A percentile compares a stretch with the other conserved stretches of the same genome.
Evolutionary conservation across 2,888 invertebrate species (phyloP).

Genomic region (Pandemis heparana): DNA sequence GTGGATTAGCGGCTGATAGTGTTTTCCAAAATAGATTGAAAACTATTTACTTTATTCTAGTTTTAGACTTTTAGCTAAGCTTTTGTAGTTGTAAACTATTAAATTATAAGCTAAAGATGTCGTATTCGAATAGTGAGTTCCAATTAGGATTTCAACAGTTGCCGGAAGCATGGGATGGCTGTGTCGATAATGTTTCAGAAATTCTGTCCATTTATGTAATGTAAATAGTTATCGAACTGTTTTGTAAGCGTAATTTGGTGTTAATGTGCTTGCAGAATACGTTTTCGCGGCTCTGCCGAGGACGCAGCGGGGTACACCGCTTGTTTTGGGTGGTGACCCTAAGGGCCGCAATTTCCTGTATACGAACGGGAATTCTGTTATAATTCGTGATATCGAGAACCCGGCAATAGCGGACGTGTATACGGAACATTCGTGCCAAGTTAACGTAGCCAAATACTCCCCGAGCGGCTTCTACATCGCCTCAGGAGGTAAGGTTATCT

Average conservation of each 20-base stretch:
- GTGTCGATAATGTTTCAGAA: constrained; percentile 39
- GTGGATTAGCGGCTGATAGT: constrained; percentile 79
- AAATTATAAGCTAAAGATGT: constrained; percentile 72
- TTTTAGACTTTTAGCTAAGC: constrained; percentile 63
- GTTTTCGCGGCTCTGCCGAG: constrained; percentile 97
- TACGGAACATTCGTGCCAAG: constrained; percentile 97
- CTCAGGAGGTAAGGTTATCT: constrained; percentile 92
- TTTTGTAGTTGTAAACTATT: constrained; percentile 63
- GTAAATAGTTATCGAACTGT: constrained; percentile 39
- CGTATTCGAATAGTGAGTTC: constrained; percentile 82
- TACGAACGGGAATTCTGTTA: constrained; percentile 98
- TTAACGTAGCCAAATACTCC: constrained; percentile 99
- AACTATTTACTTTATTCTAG: constrained; percentile 69
- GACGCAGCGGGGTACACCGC: constrained; percentile 97
- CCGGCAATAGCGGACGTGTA: constrained; percentile 97
- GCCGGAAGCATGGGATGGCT: constrained; percentile 52
- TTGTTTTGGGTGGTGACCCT: constrained; percentile 97
- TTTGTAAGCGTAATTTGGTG: constrained; percentile 41
- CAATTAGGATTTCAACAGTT: constrained; percentile 48
- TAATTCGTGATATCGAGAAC: constrained; percentile 98
- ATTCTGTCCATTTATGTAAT: constrained; percentile 31
- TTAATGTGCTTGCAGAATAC: constrained; percentile 87
- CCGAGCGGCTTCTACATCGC: constrained; percentile 99
- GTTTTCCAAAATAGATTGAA: constrained; percentile 69
- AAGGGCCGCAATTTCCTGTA: constrained; percentile 99